Evolutionary conservation across 1,140 invertebrate species (phyloP), one percentile per base, ranked within the genome.

Genomic region (Argopecten irradians): DNA sequence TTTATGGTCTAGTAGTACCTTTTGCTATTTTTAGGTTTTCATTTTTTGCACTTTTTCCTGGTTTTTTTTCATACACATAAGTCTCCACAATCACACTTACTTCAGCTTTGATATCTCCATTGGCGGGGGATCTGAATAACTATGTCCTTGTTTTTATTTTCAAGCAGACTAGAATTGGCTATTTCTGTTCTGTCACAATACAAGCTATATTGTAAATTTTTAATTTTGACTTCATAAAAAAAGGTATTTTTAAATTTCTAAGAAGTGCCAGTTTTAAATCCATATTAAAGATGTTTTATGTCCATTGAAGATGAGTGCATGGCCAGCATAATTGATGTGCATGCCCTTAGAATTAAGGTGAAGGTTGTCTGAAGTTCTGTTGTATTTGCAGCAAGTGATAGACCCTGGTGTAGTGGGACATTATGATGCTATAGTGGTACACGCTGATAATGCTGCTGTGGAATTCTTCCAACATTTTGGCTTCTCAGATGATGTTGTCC

Each of bases 371-470:
- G 33, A 11, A 9, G 22, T 28, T 82, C 14, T 88, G 11, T 86
- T 34, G 28, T 88, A 89, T 34, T 91, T 93, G 22, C 91, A 96
- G 95, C 94, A 95, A 94, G 86, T 95, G 28, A 93, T 95, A 86
- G 94, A 94, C 34, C 94, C 95, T 9, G 91, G 93, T 41, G 92
- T 95, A 32, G 94, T 95, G 14, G 95, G 95, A 16, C 93, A 94
- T 33, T 95, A 95, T 92, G 95, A 96, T 90, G 95, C 95, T 33
- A 89, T 96, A 3, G 95, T 96, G 14, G 95, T 95, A 0, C 95
- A 95, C 91, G 95, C 95, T 43, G 95, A 96, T 87, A 94, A 95
- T 89, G 92, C 92, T 33, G 94, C 95, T 55, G 90, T 94, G 19
- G 93, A 94, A 0, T 96, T 96, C 91, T 96, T 96, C 89, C 89